Percentiles rank a stretch among this genome's conserved stretches.
phyloP scores from a whole-genome alignment of 2,797 vertebrate species.

The Phalloptychus januarius region DNA sequence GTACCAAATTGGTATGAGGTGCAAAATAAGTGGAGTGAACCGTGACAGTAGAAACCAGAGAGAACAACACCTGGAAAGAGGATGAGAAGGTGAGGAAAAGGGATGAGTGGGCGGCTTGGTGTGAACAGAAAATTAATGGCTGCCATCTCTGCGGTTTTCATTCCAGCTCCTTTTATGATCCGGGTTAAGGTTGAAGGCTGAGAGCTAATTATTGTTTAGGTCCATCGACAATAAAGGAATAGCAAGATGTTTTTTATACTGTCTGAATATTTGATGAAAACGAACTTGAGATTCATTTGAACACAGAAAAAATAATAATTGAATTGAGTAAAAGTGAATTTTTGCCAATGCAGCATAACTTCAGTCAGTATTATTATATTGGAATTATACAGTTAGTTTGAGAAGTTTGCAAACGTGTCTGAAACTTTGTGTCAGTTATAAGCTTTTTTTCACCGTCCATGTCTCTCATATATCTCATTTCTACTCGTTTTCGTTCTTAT shows the following conservation, averaged over 20 bases:
- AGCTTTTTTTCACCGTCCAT: not conserved
- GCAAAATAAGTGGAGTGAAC: conserved; percentile 21
- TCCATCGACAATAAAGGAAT: conserved; percentile 20
- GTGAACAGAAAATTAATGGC: conserved; percentile 45
- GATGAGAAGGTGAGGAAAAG: conserved; percentile 21
- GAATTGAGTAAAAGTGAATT: not conserved
- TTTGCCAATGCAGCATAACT: not conserved
- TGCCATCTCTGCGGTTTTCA: conserved; percentile 29
- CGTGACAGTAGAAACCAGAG: conserved; percentile 19
- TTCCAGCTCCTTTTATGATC: conserved; percentile 17
- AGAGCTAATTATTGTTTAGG: conserved; percentile 33
- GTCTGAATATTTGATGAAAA: conserved; percentile 21
- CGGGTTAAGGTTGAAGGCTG: conserved; percentile 32
- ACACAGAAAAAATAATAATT: not conserved
- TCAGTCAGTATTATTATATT: not conserved
- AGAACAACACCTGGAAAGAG: conserved; percentile 7
- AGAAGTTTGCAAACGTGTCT: not conserved
- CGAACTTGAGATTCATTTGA: not conserved
- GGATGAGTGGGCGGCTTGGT: conserved; percentile 19
- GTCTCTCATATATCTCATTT: not conserved
- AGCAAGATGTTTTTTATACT: not conserved
- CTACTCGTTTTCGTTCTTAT: not conserved
- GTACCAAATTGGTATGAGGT: conserved; percentile 40
- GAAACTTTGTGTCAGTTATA: not conserved
- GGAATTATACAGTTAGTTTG: not conserved